A percentile compares a stretch with the other conserved stretches of the same genome.
phyloP scores from a whole-genome alignment of 2,113 vertebrate species.

The Calyptommatus sinebrachiatus region DNA sequence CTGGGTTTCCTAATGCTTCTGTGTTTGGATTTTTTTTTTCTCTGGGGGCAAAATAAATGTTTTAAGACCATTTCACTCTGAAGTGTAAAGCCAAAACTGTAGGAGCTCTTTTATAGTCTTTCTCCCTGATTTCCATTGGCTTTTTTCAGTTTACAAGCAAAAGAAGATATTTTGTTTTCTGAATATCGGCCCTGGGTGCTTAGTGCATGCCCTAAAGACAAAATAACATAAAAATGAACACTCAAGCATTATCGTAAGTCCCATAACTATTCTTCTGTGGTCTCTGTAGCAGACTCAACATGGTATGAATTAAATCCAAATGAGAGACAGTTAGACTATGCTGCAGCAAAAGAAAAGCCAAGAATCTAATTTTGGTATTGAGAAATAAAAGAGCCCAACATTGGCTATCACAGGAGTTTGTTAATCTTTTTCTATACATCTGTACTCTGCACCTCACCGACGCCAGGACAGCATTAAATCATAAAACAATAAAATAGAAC shows the following conservation, averaged over 20 bases:
- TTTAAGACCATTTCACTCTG: conserved; percentile 11
- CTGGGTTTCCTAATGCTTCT: not conserved
- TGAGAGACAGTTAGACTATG: not conserved
- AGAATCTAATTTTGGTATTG: not conserved
- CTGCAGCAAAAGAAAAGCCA: not conserved
- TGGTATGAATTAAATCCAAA: not conserved
- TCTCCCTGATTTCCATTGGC: not conserved
- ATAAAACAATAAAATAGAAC: too few species aligned
- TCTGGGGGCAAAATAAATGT: not conserved
- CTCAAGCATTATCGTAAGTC: not conserved
- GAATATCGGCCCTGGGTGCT: not conserved
- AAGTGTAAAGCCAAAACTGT: not conserved
- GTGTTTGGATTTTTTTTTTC: not conserved
- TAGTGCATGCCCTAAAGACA: not conserved
- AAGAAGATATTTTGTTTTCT: not conserved
- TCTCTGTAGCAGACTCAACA: not conserved
- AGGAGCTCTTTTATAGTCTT: not conserved
- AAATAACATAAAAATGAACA: not conserved
- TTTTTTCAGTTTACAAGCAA: conserved; percentile 10
- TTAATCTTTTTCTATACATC: too few species aligned
- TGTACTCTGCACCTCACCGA: too few species aligned
- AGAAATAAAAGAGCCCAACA: not conserved
- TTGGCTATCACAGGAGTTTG: too few species aligned
- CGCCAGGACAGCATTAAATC: too few species aligned
- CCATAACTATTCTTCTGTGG: not conserved